Base-by-base conservation (phyloP, 2,888 invertebrate genomes). In the Tenthredo amoena region DNA sequence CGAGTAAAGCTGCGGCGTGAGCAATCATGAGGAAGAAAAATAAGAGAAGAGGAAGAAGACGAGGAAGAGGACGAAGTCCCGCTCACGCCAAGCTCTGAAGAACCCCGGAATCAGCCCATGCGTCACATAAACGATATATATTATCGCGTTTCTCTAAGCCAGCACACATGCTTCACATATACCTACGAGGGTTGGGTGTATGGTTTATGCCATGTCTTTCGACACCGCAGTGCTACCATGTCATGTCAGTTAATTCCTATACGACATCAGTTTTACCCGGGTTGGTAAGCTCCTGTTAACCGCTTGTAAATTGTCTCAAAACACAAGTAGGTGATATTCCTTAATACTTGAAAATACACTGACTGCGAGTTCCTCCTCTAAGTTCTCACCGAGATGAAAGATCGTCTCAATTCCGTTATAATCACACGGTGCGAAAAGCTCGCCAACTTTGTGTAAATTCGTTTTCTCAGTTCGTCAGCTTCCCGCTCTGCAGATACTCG, bases 231-330 rank as follows among this genome's bases (percentile, higher is more conserved):
- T 34, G 31, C 47, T 58, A 55, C 55, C 21, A 47, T 47, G 26
- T 9, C 76, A 31, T 26, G 79, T 43, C 21, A 76, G 26, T 15
- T 26, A 26, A 47, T 18, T 9, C 21, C 77, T 77, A 50, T n/a
- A n/a, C 50, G 43, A 43, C 74, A 43, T 40, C 15, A 68, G 68
- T 68, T 68, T 68, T 34, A 68, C 10, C 4, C 40, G 37, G 43
- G 43, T 74, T 21, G 1, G 37, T 58, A 58, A 58, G 79, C 81
- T 21, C 37, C 62, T 21, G 15, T 50, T 81, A 40, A 81, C 18
- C 34, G 58, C 81, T 81, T 81, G 81, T 81, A 81, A 81, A 81
- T 81, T 81, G 81, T 81, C 81, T 62, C n/a, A 81, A 81, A 81
- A 81, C 81, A 81, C 2, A 77, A 43, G 74, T 18, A 31, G 34